Evolutionary conservation across 2,797 vertebrate species (phyloP).

Genomic region (Gastrophryne carolinensis): DNA sequence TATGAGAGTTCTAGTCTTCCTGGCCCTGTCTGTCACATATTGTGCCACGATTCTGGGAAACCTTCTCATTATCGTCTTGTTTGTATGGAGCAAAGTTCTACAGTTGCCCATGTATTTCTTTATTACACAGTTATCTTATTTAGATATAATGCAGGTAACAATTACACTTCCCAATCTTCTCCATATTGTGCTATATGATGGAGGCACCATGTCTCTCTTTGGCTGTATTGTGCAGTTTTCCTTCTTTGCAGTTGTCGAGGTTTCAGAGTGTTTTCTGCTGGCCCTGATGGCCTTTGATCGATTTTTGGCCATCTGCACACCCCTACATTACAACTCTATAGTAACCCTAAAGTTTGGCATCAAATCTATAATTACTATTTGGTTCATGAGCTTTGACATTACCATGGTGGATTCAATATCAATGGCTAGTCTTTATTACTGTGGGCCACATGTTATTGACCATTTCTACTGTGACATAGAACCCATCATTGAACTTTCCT

Average conservation of each 20-base stretch:
- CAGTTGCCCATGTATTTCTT: conserved; percentile 54
- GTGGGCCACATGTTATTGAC: conserved; percentile 1
- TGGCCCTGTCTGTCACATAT: neutral
- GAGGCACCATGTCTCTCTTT: neutral
- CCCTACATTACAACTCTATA: neutral
- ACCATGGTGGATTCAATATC: neutral
- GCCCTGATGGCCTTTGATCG: neutral
- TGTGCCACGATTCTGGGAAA: neutral
- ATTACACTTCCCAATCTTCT: conserved; percentile 46
- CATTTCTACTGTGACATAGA: conserved; percentile 27
- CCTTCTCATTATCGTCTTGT: neutral
- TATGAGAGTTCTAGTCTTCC: too few relatives aligned
- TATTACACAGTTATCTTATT: conserved; percentile 50
- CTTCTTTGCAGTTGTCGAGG: neutral
- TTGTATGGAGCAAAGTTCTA: conserved; percentile 2
- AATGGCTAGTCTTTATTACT: neutral
- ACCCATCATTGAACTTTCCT: neutral
- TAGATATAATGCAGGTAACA: conserved; percentile 44
- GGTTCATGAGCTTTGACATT: neutral
- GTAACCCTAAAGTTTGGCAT: neutral
- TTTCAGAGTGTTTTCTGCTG: neutral
- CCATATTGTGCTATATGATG: neutral
- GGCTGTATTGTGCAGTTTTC: neutral
- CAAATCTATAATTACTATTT: neutral
- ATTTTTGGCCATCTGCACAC: conserved; percentile 8